Percentiles rank a stretch among this genome's conserved stretches.
Conservation (phyloP, 2,888 invertebrate genomes). For the Andrena trimmerana region DNA sequence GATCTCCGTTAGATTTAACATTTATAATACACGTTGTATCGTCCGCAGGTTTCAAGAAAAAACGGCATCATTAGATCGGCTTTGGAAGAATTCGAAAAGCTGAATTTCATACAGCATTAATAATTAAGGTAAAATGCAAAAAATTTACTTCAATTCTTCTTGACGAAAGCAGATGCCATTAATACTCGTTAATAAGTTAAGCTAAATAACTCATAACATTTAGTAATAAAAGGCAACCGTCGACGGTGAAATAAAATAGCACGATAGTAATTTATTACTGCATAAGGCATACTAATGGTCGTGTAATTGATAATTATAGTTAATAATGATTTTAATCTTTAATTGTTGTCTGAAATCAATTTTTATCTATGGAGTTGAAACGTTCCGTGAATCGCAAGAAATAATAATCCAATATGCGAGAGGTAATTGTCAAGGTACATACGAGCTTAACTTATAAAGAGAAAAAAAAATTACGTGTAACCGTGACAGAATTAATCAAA, state of each 20-base stretch:
- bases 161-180: constrained; percentile 78
- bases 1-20: background rate
- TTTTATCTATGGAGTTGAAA: constrained; percentile 77
- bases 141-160: constrained; percentile 78
- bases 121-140: constrained; percentile 77
- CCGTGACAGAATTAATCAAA: constrained; percentile 67
- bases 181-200: constrained; percentile 83
- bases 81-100: constrained; percentile 59
- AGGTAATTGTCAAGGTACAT: constrained; percentile 69
- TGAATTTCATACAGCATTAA: constrained; percentile 71
- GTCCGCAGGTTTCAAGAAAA: constrained; percentile 83
- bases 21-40: background rate
- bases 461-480: constrained; percentile 61
- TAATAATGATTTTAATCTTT: constrained; percentile 83
- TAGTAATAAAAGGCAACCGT: constrained; percentile 78
- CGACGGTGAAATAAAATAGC: constrained; percentile 77
- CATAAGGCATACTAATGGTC: constrained; percentile 81
- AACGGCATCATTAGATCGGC: constrained; percentile 80
- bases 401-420: constrained; percentile 58
- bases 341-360: constrained; percentile 83
- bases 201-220: constrained; percentile 81
- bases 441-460: constrained; percentile 72
- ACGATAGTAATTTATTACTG: constrained; percentile 80
- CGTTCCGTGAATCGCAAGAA: constrained; percentile 61
- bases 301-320: constrained; percentile 83